Conservation (phyloP, 2,888 invertebrate genomes). For the Ceratothoa steindachneri region DNA sequence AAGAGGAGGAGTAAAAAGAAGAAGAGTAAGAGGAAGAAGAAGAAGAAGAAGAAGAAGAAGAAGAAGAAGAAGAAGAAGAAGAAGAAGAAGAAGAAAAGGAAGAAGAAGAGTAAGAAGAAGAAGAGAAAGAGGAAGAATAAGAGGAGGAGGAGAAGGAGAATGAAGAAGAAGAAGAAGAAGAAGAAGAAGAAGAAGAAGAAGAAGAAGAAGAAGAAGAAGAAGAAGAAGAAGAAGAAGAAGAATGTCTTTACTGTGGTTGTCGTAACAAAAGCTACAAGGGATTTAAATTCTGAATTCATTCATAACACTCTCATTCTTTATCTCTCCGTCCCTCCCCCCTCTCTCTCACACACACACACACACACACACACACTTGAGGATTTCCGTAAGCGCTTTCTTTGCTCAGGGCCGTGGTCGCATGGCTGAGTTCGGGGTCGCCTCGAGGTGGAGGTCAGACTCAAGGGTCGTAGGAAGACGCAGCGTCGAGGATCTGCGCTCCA, state of each 20-base stretch:
- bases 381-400: background rate
- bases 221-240: constrained; percentile 1
- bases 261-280: no score
- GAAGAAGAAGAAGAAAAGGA: background rate
- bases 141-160: background rate
- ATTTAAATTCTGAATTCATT: no score
- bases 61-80: background rate
- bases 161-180: background rate
- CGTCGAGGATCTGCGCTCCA: background rate
- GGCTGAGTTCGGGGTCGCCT: background rate
- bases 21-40: no score
- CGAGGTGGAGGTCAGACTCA: background rate
- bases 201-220: constrained; percentile 1
- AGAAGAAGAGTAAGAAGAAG: background rate
- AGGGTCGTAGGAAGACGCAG: background rate
- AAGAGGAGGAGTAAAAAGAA: no score
- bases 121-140: background rate
- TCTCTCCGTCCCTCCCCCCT: no score
- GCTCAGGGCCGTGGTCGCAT: background rate
- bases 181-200: background rate
- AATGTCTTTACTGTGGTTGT: no score
- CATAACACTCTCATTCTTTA: no score
- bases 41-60: background rate
- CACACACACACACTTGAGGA: no score
- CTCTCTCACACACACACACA: no score